Evolutionary conservation across 2,797 vertebrate species (phyloP).

Genomic region (Australoheros facetus): DNA sequence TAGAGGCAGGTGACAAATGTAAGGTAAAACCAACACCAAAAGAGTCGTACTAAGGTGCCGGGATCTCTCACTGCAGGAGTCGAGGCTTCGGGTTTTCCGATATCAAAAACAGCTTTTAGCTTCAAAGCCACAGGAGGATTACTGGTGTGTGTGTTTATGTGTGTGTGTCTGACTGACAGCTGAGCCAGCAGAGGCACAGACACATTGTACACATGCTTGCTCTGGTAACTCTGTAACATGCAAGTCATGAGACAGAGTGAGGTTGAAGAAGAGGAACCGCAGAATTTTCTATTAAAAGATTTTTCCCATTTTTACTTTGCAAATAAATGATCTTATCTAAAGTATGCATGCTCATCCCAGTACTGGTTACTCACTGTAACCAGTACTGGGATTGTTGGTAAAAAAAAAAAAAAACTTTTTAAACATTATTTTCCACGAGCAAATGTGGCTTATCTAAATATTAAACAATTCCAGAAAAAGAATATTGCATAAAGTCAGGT

Average conservation of each 20-base stretch:
- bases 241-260: background rate
- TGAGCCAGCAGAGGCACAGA: slow-evolving; percentile 20
- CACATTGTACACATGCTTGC: slow-evolving; percentile 9
- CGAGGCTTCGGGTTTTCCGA: background rate
- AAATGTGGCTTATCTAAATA: background rate
- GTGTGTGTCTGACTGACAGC: slow-evolving; percentile 27
- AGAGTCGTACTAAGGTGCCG: background rate
- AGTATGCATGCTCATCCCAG: background rate
- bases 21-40: background rate
- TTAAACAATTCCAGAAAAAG: background rate
- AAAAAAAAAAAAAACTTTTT: too few species aligned
- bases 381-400: too few species aligned
- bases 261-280: background rate
- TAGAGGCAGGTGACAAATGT: background rate
- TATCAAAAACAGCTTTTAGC: background rate
- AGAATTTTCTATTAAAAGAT: background rate
- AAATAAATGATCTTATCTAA: background rate
- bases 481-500: background rate
- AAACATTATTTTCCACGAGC: background rate
- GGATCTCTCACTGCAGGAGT: background rate
- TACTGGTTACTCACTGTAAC: background rate
- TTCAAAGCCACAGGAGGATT: background rate
- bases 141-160: background rate
- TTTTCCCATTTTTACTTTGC: background rate
- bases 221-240: slow-evolving; percentile 12